Percentiles rank a stretch among this genome's conserved stretches.
These are phyloP conservation scores for Plagodis dolabraria DNA, from an alignment of 2,888 invertebrate genomes.

Conservation along the genomic window DNA sequence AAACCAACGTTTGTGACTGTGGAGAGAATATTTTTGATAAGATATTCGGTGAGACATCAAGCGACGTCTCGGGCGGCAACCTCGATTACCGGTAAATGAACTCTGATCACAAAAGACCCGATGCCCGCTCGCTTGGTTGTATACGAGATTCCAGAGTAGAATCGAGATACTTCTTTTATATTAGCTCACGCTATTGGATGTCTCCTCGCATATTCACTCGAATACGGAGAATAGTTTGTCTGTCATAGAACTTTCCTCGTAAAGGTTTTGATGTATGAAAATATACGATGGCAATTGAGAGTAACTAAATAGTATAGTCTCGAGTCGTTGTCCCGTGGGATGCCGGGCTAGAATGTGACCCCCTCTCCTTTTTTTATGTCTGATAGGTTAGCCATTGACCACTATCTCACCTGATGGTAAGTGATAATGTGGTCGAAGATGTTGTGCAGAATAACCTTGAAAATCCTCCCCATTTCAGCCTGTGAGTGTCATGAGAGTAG, in stretches of 20 bases:
- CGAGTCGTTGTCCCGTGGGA: no score
- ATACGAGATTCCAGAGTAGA: slow-evolving; percentile 12
- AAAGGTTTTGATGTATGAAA: no score
- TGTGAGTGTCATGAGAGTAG: no score
- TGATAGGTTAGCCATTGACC: no score
- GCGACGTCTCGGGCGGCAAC: slow-evolving; percentile 46
- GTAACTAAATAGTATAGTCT: no score
- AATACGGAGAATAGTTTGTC: background rate
- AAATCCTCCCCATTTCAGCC: no score
- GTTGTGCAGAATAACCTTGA: no score
- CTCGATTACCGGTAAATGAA: slow-evolving; percentile 62
- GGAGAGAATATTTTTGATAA: slow-evolving; percentile 42
- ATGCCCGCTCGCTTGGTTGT: slow-evolving; percentile 36
- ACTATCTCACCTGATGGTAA: no score
- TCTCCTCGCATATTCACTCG: background rate
- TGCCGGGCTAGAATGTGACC: no score
- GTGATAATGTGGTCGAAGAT: no score
- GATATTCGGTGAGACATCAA: slow-evolving; percentile 54
- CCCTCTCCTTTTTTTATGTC: no score
- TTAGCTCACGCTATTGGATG: background rate
- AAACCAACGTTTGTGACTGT: slow-evolving; percentile 11
- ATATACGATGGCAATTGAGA: no score
- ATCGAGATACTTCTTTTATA: slow-evolving; percentile 2
- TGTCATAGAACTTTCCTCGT: background rate
- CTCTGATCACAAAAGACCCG: slow-evolving; percentile 59